Base-by-base conservation (phyloP, 92 coral and sea anemone species). In the Nematostella vectensis region DNA sequence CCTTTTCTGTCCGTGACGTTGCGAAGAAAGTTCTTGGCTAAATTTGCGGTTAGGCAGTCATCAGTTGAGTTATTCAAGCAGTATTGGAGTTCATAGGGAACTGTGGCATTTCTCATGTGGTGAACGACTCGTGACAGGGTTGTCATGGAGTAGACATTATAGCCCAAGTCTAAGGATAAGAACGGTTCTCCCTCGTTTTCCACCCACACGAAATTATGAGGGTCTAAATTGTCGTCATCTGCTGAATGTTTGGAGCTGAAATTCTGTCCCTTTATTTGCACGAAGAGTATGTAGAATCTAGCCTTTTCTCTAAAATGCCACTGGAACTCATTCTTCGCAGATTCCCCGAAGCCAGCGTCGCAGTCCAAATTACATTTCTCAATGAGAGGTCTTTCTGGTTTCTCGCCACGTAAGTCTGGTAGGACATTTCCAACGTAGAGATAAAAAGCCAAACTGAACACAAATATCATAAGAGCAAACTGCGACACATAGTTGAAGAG, bases 191-290 rank as follows among this genome's bases (percentile, higher is more conserved):
- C 29, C 9, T 3, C 51, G 28, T 24, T 62, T 21, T 62, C 59
- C 3, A 25, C 69, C 69, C 69, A 62, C 18, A 62, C 69, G 18
- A 48, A 50, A 40, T 62, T 50, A n/a, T 45, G 59, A 11, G 69
- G 48, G 24, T 62, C 69, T 45, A 45, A 45, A 17, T 45, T 45
- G 21, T 11, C 23, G 18, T 17, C 12, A 6, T 45, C 23, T 6
- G 51, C 9, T 11, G 18, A 10, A 17, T 45, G 9, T 10, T 4
- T 17, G 4, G 21, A 19, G 4, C 4, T 45, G 23, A 19, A 10
- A 19, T 45, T 45, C 18, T 45, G 17, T 45, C 51, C 51, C 23
- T 10, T 45, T 4, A 45, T 17, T 10, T 45, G 51, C 21, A 45
- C 21, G 21, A 10, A 45, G 11, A 45, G 9, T 4, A 45, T 15